Evolutionary conservation across 2,888 invertebrate species (phyloP).

Genomic region (Cactoblastis cactorum): DNA sequence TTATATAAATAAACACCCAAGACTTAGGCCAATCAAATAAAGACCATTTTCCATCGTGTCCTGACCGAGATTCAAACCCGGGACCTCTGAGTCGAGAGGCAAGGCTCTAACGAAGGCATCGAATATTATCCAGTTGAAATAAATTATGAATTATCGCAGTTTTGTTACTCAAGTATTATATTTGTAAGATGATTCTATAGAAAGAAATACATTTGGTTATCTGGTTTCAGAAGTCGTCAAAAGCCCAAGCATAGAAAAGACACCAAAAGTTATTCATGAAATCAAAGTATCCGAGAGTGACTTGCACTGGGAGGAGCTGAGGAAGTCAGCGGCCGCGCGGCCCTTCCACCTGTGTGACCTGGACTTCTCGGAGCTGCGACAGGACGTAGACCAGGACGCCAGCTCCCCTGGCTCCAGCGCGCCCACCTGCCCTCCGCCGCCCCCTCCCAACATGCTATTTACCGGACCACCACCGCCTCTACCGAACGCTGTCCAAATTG

Average conservation of each 20-base stretch:
- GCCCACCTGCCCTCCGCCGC: constrained; percentile 87
- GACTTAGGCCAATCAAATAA: no score
- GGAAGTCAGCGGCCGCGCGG: constrained; percentile 84
- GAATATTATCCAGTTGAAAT: no score
- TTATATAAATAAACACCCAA: no score
- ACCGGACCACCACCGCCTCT: constrained; percentile 70
- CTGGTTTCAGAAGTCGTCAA: constrained; percentile 81
- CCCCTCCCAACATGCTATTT: constrained; percentile 83
- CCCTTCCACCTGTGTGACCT: constrained; percentile 93
- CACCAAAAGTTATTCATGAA: constrained; percentile 80
- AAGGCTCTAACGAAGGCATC: no score
- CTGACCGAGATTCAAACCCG: no score
- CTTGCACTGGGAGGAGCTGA: constrained; percentile 95
- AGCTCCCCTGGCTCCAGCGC: constrained; percentile 82
- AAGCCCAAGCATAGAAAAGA: constrained; percentile 84
- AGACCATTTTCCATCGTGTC: no score
- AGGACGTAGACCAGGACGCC: constrained; percentile 92
- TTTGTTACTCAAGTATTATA: no score
- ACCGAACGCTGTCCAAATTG: constrained; percentile 66
- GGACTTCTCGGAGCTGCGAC: constrained; percentile 96
- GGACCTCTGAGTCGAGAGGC: no score
- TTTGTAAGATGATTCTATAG: no score
- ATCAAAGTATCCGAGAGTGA: constrained; percentile 95
- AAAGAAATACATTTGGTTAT: no score
- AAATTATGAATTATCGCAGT: no score